These are phyloP conservation scores for Caprella mutica DNA, from an alignment of 2,888 invertebrate species.

Conservation along the genomic window DNA sequence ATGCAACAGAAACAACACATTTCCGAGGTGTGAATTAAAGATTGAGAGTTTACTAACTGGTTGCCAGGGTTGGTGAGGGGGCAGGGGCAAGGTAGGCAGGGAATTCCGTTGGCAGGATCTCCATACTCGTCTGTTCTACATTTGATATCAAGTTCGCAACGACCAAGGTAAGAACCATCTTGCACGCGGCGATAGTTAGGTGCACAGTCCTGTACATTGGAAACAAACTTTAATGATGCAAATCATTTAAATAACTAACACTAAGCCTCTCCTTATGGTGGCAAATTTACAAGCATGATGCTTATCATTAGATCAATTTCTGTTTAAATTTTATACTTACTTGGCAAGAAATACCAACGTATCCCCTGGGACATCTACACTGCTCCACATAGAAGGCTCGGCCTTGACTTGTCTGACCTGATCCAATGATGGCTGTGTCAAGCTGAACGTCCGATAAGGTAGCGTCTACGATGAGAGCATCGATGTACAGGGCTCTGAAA, in stretches of 20 bases:
- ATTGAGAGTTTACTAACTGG: constrained; percentile 48
- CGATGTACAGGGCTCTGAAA: constrained; percentile 54
- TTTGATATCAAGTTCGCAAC: constrained; percentile 51
- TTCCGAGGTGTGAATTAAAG: not conserved
- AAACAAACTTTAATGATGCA: constrained; percentile 35
- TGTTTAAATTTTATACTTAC: too few species aligned
- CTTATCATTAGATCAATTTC: too few species aligned
- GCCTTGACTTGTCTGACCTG: constrained; percentile 62
- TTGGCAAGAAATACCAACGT: constrained; percentile 66
- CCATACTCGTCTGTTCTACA: constrained; percentile 72
- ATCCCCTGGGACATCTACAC: constrained; percentile 38
- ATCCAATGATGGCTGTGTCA: constrained; percentile 66
- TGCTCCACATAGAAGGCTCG: constrained; percentile 53
- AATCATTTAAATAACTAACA: not conserved
- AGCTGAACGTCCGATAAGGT: constrained; percentile 60
- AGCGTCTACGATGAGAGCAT: constrained; percentile 56
- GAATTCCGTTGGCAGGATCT: constrained; percentile 61
- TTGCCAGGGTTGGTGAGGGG: constrained; percentile 65
- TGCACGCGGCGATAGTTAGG: constrained; percentile 66
- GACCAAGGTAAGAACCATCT: constrained; percentile 71
- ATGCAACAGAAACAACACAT: too few species aligned
- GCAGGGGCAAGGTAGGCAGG: constrained; percentile 70
- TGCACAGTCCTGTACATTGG: constrained; percentile 54
- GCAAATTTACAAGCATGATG: not conserved
- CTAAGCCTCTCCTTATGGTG: too few species aligned